Evolutionary conservation across 2,888 invertebrate species (phyloP), one percentile per base, ranked within the genome.

Genomic region (Machimus rusticus): DNA sequence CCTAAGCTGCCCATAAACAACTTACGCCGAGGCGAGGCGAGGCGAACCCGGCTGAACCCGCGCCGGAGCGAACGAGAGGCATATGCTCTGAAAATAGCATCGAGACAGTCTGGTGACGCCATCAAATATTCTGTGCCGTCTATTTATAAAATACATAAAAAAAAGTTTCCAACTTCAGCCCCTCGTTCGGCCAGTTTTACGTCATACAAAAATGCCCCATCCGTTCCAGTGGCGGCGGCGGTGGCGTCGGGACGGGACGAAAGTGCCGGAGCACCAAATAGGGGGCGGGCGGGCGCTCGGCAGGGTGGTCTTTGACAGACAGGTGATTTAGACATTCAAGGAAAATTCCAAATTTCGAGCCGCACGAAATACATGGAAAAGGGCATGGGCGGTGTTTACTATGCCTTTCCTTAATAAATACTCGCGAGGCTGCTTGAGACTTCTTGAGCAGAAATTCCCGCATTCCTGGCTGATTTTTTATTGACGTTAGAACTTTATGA

Each of bases 51-150:
- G 79, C 51, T 77, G 77, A 77, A 46, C 46, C 79, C 43, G 43
- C 16, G 57, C 34, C 51, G 51, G 19, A 31, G 16, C 37, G 34
- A 82, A 31, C 6, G 46, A 28, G 82, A 57, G 55, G 57, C 82
- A 82, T 82, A 82, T 82, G 82, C 82, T 57, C 82, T 82, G 82
- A 82, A 82, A 82, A 82, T 82, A 82, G 82, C 51, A 31, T 55
- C 81, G 81, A 81, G 81, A 81, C 81, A 81, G 81, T 81, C 81
- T 81, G 81, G 81, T 81, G 81, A 81, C 81, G 81, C 81, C 81
- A 81, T 81, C 81, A 81, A 81, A 51, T 51, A 81, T 81, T 81
- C 51, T 81, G 28, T 81, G 81, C 51, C 51, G 81, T 81, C 81
- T 81, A 81, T 81, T 81, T 81, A 81, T 81, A 81, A 34, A 77